Conservation (phyloP, 2,888 invertebrate species). For the Adelphocoris suturalis region DNA sequence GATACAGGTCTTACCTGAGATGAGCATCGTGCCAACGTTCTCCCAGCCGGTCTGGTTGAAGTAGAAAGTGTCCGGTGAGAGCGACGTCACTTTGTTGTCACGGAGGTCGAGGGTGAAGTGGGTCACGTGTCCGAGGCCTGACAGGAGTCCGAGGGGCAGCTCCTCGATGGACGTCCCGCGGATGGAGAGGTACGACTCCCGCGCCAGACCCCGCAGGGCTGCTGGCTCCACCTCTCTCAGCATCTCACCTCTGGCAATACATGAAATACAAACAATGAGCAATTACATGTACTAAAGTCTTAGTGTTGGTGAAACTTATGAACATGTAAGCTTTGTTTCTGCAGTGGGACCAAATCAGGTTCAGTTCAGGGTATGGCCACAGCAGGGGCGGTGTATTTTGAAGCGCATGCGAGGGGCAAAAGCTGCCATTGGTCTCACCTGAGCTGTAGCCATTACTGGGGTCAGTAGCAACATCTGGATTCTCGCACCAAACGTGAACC, state of each 20-base stretch:
- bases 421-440: too few relatives aligned
- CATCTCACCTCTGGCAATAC: constrained; percentile 58
- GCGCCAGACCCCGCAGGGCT: constrained; percentile 86
- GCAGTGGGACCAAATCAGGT: too few relatives aligned
- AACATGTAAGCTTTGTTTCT: too few relatives aligned
- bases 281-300: too few relatives aligned
- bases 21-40: constrained; percentile 90
- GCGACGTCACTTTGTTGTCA: constrained; percentile 87
- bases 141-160: constrained; percentile 89
- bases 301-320: too few relatives aligned
- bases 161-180: constrained; percentile 88
- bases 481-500: too few relatives aligned
- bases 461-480: too few relatives aligned
- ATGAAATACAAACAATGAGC: too few relatives aligned
- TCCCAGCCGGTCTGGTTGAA: constrained; percentile 93
- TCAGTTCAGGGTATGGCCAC: too few relatives aligned
- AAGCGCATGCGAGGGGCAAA: too few relatives aligned
- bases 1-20: constrained; percentile 84
- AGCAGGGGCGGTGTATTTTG: too few relatives aligned
- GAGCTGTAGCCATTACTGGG: too few relatives aligned
- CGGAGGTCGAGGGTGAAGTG: constrained; percentile 90
- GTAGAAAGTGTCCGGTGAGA: constrained; percentile 92
- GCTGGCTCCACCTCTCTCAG: constrained; percentile 85
- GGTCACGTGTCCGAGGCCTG: constrained; percentile 86
- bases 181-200: constrained; percentile 80